Base-by-base conservation (phyloP, 1,140 invertebrate genomes). In the Brachionus plicatilis region DNA sequence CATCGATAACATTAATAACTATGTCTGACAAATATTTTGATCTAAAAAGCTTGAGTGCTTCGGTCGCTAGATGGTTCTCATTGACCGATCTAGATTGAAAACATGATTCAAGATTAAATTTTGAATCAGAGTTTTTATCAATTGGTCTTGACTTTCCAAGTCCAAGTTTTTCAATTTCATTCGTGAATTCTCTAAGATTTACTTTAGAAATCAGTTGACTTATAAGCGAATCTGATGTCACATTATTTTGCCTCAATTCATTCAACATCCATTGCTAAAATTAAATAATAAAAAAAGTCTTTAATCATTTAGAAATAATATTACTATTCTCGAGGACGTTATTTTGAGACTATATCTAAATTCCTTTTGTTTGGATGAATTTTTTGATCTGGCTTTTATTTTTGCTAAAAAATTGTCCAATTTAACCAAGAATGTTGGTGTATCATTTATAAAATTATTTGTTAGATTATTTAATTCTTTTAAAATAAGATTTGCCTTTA, bases 381-480 rank as follows among this genome's bases (percentile, higher is more conserved):
- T 60, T 9, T 65, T 68, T 27, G 37, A 65, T 33, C 65, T 45
- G 0, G 20, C 20, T 27, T 82, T 82, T 20, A 27, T 43, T 27
- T 82, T 65, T 27, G 17, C 20, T 1, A 27, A 20, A 20, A 33
- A 29, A 9, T 14, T 27, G 14, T 82, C 53, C 7, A 82, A 20
- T 47, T 60, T 82, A 0, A 24, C n/a, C 37, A 82, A 9, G 2
- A 65, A 33, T n/a, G 27, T 43, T 20, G 79, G 79, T 43, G 60
- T 56, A 65, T 82, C 79, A 24, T 60, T 27, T 3, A 82, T 27
- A 45, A 82, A 27, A 47, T 82, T 82, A 27, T 82, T 29, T 17
- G 65, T 65, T 37, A 82, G 41, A 68, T 82, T 82, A 20, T 45
- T 65, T 56, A 82, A 47, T 68, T 82, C 50, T 60, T 60, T 82